Base-by-base conservation (phyloP, 2,113 vertebrate species). In the Orycteropus afer region DNA sequence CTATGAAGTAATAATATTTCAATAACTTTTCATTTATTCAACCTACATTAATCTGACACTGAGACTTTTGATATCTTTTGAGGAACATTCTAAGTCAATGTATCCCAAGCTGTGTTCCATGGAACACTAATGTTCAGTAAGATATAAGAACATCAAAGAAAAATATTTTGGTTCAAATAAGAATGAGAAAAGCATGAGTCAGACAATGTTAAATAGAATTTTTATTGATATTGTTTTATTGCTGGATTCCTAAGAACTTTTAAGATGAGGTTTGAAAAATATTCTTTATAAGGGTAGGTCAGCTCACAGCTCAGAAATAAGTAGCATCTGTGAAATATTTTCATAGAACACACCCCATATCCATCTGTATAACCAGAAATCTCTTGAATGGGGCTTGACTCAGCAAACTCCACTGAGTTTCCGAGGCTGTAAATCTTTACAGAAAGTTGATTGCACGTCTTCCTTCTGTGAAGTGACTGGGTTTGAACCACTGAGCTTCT, bases 81-180 rank as follows among this genome's bases (percentile, higher is more conserved):
- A 67, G 59, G 10, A 74, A 34, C 7, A 63, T 27, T 89, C 51
- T 85, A 59, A 40, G 2, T 40, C 15, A 42, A 55, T 25, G 32
- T 2, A 27, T 76, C n/a, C 11, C 14, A 65, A 79, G 15, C n/a
- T 76, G 1, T 42, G 11, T 18, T 4, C 6, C 1, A 0, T 4
- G 14, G 7, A 69, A 32, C 15, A 23, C 10, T 53, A 42, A 4
- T 89, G 59, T 13, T 85, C 71, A 4, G 3, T 65, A 45, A 83
- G 61, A 65, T 89, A 59, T 37, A 89, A 53, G 45, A 27, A 59
- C 3, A 25, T 1, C 49, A 34, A 40, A 85, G 10, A 23, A 34
- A 90, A 78, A 67, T 49, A 3, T 10, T 80, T 23, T 57, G 7
- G 10, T 1, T 81, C 47, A 92, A 65, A 49, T 47, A 78, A 55